These are phyloP conservation scores for Sycophila sp. DNA, from an alignment of 1,140 invertebrate species.

Conservation along the genomic window DNA sequence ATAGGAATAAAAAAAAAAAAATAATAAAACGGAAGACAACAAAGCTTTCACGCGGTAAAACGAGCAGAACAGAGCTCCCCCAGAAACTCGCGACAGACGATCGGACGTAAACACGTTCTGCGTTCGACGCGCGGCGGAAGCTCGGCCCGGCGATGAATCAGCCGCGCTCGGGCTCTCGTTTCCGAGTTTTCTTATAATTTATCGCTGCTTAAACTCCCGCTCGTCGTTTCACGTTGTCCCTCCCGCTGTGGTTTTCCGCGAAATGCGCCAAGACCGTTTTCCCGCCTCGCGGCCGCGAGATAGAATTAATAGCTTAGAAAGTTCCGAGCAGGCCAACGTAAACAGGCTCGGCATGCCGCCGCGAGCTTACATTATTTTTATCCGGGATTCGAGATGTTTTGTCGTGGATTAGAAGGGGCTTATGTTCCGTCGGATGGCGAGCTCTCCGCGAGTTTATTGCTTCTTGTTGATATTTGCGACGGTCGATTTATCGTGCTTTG, in stretches of 20 bases:
- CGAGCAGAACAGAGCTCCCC: no score
- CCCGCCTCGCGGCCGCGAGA: background rate
- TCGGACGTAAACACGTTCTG: background rate
- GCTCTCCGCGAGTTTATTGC: no score
- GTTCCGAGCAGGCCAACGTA: background rate
- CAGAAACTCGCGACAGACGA: background rate
- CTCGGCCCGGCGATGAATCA: background rate
- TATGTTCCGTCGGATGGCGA: no score
- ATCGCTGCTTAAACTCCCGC: constrained; percentile 9
- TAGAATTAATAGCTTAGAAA: constrained; percentile 3
- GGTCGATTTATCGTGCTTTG: no score
- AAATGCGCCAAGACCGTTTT: background rate
- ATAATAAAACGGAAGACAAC: no score
- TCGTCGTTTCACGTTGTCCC: background rate
- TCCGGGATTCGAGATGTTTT: background rate
- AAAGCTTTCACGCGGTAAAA: no score
- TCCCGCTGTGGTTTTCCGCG: background rate
- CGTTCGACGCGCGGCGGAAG: background rate
- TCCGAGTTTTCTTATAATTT: constrained; percentile 28
- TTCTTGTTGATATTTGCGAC: no score
- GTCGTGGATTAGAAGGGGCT: no score
- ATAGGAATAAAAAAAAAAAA: no score
- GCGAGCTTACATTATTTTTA: background rate
- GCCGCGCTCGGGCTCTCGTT: constrained; percentile 2
- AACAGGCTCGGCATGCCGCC: background rate